Base-by-base conservation (phyloP, 2,888 invertebrate genomes). In the Cantharis rufa region DNA sequence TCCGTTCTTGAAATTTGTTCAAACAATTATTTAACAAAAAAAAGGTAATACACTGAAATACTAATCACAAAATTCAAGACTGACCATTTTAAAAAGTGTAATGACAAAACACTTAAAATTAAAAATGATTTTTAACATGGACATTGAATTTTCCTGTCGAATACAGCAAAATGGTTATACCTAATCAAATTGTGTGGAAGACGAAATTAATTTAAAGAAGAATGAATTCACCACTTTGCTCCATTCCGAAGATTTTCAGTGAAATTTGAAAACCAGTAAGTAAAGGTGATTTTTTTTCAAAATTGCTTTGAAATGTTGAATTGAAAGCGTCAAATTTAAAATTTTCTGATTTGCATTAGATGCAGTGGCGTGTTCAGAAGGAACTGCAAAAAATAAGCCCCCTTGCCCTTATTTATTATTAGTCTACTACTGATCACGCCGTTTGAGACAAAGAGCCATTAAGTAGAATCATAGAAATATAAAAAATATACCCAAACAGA, bases 1-100 rank as follows among this genome's bases (percentile, higher is more conserved):
- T 24, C 61, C 76, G 18, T 72, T 70, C 64, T 64, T 69, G 75
- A 27, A 72, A 48, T 48, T 48, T n/a, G 5, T n/a, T 3, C 48
- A 48, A 48, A n/a, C n/a, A 66, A 66, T 66, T 66, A 66, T 21
- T 66, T 15, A 21, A 18, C 2, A 18, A 21, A 15, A 21, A 66
- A 48, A 48, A 48, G 0, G 48, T 66, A 66, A 66, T 66, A 66
- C 64, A 66, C 10, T 13, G 24, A 66, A 66, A 66, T 66, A 66
- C 64, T 66, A 66, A 21, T 66, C 24, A 24, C 24, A 21, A 66
- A 66, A 66, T 21, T 66, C 64, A 66, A 66, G 64, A 16, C 21
- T n/a, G 1, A 66, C 18, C 48, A n/a, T 1, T 48, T 48, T 7
- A 32, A 48, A 48, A 48, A 48, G 48, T 48, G 48, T 48, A 48